phyloP scores from a whole-genome alignment of 2,113 vertebrate genomes.

The Poeciliopsis retropinna region DNA sequence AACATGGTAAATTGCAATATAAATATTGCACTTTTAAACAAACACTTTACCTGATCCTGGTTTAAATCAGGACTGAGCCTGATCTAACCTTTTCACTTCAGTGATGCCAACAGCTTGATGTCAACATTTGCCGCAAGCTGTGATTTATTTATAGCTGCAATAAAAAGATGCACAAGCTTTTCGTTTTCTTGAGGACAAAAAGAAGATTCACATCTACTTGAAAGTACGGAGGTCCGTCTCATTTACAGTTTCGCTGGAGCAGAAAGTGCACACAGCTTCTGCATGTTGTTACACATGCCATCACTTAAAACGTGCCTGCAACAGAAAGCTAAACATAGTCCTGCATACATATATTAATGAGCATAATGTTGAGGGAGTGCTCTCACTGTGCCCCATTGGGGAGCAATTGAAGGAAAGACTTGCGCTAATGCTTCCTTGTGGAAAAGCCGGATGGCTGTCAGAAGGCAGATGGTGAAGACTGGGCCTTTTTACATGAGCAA shows the following conservation, averaged over 20 bases:
- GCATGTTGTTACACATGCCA: slow-evolving; percentile 25
- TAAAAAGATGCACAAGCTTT: slow-evolving; percentile 8
- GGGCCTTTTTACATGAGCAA: slow-evolving; percentile 2
- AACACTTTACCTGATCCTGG: not conserved
- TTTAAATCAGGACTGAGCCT: not conserved
- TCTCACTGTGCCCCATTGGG: slow-evolving; percentile 18
- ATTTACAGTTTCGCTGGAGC: not conserved
- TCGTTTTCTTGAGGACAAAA: not conserved
- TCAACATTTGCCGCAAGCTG: slow-evolving; percentile 7
- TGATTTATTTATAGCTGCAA: slow-evolving; percentile 2
- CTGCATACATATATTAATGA: slow-evolving; percentile 55
- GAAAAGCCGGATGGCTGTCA: slow-evolving; percentile 1
- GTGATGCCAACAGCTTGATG: not conserved
- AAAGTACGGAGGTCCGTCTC: not conserved
- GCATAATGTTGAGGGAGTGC: slow-evolving; percentile 37
- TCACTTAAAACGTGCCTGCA: slow-evolving; percentile 12
- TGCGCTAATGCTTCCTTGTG: not conserved
- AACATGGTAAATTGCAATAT: not conserved
- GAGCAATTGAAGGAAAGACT: slow-evolving; percentile 1
- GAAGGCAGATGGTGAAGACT: slow-evolving; percentile 18
- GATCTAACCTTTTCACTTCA: slow-evolving; percentile 6
- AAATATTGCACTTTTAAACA: not conserved
- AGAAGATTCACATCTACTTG: not conserved
- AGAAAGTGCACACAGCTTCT: not conserved
- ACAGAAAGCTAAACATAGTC: slow-evolving; percentile 47